Percentiles rank a stretch among this genome's conserved stretches.
Evolutionary conservation across 2,888 invertebrate species (phyloP).

Genomic region (Oxyscelio sp.): DNA sequence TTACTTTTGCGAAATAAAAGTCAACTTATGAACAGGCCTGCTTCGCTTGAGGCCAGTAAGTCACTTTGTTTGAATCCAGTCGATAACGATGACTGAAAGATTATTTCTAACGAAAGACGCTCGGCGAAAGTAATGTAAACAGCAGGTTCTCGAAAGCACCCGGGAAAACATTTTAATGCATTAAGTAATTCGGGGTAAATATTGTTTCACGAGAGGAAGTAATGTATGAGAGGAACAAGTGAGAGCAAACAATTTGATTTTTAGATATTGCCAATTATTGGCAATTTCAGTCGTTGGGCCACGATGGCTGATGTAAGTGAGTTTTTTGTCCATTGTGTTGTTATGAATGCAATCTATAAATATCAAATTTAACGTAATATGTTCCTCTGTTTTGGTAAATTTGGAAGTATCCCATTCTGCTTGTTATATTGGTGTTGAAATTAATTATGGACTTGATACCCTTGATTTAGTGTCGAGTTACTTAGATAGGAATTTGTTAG

Average conservation of each 20-base stretch:
- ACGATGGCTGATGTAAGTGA: conserved; percentile 16
- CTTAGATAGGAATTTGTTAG: no score
- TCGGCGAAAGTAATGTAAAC: conserved; percentile 18
- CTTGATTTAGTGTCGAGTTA: no score
- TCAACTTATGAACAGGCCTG: no score
- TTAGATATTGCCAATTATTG: conserved; percentile 35
- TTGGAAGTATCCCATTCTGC: no score
- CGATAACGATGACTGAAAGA: background rate
- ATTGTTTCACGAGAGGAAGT: conserved; percentile 18
- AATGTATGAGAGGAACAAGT: background rate
- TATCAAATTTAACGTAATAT: no score
- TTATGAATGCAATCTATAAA: no score
- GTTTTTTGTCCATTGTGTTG: background rate
- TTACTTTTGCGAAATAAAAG: no score
- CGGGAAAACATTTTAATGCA: conserved; percentile 33
- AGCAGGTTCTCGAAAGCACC: conserved; percentile 2
- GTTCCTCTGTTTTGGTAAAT: no score
- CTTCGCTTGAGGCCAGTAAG: no score
- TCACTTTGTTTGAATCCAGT: background rate
- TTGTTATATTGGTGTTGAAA: no score
- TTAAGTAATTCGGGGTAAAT: conserved; percentile 36
- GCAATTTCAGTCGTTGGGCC: background rate
- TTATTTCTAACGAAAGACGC: background rate
- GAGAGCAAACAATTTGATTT: conserved; percentile 20
- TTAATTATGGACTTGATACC: no score